Evolutionary conservation across 2,888 invertebrate species (phyloP).

Genomic region (Seira musarum): DNA sequence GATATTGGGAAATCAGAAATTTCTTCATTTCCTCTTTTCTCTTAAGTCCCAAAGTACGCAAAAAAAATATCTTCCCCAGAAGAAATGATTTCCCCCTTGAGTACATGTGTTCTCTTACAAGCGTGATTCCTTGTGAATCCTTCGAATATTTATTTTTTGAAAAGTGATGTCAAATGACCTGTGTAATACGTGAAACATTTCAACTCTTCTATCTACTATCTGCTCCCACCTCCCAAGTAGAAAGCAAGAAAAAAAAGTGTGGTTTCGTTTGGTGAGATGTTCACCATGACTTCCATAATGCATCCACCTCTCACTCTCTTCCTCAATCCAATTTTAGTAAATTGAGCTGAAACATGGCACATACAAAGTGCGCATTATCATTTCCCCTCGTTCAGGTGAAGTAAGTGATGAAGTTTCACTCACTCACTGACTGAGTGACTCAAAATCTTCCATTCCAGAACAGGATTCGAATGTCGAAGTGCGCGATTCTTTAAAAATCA

Average conservation of each 20-base stretch:
- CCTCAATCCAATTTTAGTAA: background rate
- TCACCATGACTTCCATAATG: background rate
- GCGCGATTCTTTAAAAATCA: background rate
- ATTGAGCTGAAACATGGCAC: slow-evolving; percentile 10
- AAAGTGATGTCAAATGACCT: slow-evolving; percentile 12
- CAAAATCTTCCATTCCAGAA: background rate
- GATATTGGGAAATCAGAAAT: slow-evolving; percentile 25
- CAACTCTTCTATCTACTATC: background rate
- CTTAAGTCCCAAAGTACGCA: background rate
- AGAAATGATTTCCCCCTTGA: background rate
- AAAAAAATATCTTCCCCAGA: too few relatives aligned
- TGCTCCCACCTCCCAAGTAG: too few relatives aligned
- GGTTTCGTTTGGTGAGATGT: too few relatives aligned
- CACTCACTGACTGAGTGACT: too few relatives aligned
- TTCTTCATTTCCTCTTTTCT: slow-evolving; percentile 37
- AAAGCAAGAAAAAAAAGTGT: too few relatives aligned
- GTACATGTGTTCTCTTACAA: background rate
- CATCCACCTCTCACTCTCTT: slow-evolving; percentile 2
- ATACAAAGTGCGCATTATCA: too few relatives aligned
- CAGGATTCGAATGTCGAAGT: background rate
- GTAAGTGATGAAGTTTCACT: background rate
- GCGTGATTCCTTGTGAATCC: background rate
- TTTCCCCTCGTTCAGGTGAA: background rate
- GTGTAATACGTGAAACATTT: slow-evolving; percentile 6
- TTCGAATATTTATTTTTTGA: background rate